Evolutionary conservation across 2,888 invertebrate species (phyloP), one percentile per base, ranked within the genome.

Genomic region (Oscheius sp.): DNA sequence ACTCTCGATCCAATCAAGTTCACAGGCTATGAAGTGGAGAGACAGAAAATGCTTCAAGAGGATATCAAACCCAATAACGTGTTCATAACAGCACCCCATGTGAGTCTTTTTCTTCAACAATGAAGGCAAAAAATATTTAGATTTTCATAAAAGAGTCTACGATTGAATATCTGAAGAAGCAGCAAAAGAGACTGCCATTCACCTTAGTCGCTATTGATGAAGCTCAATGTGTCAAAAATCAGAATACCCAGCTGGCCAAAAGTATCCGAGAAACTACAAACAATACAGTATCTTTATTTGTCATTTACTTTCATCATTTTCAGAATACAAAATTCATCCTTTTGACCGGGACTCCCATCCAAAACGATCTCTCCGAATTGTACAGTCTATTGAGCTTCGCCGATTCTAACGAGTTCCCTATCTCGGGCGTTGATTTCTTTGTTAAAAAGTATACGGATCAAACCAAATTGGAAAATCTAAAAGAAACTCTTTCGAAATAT

Each of bases 291-390:
- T 33, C 23, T 8, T 39, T 15, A 10, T 6, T n/a, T 6, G 31
- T 2, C 20, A n/a, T 20, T 15, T 6, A 34, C 25, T 12, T n/a
- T 6, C 4, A 17, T 20, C 27, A 2, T 27, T 25, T 52, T 55
- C 55, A 55, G 55, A 37, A 37, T 4, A 23, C 48, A 48, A 48
- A 6, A 3, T 71, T 65, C 25, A 37, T 88, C 3, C 76, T 89
- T 48, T 74, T 89, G 69, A 88, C 88, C 15, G 89, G 89, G 2
- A 89, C 88, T 8, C 89, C 88, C 6, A 84, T 89, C 17, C 89
- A 89, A 80, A 89, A 89, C 79, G 87, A 88, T 69, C 79, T 89
- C 27, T 66, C 74, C 15, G 89, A 89, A 71, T 79, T 89, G 50
- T 88, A 87, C 75, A 77, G 88, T 2, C 79, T 89, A 8, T 83